phyloP scores from a whole-genome alignment of 2,888 invertebrate species.

The Cryptocheilus praepositus region DNA sequence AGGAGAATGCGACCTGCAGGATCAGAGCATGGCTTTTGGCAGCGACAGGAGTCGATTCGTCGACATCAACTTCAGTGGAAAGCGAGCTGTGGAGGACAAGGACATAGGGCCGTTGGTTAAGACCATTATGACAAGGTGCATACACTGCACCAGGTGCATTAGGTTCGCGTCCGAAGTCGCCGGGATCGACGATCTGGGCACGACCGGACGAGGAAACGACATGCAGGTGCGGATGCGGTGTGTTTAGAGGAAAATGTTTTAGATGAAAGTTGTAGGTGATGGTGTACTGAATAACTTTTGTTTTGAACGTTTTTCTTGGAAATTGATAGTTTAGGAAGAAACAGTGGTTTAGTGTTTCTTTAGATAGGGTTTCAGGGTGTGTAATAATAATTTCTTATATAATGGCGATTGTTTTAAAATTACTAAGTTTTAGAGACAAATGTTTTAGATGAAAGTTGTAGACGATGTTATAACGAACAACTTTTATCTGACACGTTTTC shows the following conservation, averaged over 20 bases:
- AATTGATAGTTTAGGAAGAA: no score
- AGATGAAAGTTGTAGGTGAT: not conserved
- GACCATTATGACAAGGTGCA: conserved; percentile 99
- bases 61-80: conserved; percentile 93
- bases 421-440: no score
- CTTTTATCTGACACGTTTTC: no score
- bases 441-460: no score
- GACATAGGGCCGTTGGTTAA: conserved; percentile 98
- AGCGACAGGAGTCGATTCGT: conserved; percentile 94
- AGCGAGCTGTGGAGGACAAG: conserved; percentile 99
- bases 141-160: conserved; percentile 98
- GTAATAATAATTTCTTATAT: no score
- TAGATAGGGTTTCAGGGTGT: no score
- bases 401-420: no score
- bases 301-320: no score
- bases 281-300: no score
- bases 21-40: conserved; percentile 99
- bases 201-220: conserved; percentile 93
- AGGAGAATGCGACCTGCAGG: conserved; percentile 95
- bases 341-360: no score
- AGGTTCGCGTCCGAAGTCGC: conserved; percentile 99
- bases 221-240: conserved; percentile 84
- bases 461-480: no score
- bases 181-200: conserved; percentile 97
- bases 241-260: no score